Evolutionary conservation across 2,113 vertebrate species (phyloP), one percentile per base, ranked within the genome.

Genomic region (Pseudois nayaur): DNA sequence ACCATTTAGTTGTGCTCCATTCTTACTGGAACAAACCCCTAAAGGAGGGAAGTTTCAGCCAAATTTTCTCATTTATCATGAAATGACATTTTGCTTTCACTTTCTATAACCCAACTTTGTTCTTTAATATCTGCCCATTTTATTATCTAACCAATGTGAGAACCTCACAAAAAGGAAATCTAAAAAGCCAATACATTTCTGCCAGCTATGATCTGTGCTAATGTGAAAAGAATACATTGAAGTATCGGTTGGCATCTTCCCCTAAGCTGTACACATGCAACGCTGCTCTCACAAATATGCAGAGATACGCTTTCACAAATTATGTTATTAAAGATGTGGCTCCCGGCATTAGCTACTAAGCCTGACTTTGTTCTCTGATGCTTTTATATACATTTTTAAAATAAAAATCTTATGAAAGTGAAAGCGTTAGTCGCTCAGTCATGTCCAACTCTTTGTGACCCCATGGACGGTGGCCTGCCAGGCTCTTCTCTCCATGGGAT

Each of bases 31-130:
- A 89, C 19, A 74, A 97, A 94, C 8, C 5, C 93, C 93, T 93
- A 64, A 88, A 88, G 55, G 87, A 83, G 64, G 43, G 17, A 97
- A 91, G 0, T 17, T 95, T 87, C 40, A 36, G 27, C 6, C 50
- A 8, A 76, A 94, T 50, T 97, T 97, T 98, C 93, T 95, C 40
- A 96, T 62, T 50, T 48, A 40, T 92, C 85, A 94, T 5, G 43
- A 57, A 95, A 96, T 95, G 85, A 95, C 67, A 87, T 16, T 89
- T 97, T 89, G 60, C 78, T 87, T 94, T 95, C 83, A 31, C 40
- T 95, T 97, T 89, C 79, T 97, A 91, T 98, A 98, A 93, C 31
- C 54, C 7, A 96, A 27, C 3, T 17, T 93, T 25, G 12, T 97
- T 74, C 45, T 84, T 98, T 94, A 97, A 33, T 95, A 96, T 52